Evolutionary conservation across 2,888 invertebrate genomes (phyloP).

Genomic region (Taenaris catops): DNA sequence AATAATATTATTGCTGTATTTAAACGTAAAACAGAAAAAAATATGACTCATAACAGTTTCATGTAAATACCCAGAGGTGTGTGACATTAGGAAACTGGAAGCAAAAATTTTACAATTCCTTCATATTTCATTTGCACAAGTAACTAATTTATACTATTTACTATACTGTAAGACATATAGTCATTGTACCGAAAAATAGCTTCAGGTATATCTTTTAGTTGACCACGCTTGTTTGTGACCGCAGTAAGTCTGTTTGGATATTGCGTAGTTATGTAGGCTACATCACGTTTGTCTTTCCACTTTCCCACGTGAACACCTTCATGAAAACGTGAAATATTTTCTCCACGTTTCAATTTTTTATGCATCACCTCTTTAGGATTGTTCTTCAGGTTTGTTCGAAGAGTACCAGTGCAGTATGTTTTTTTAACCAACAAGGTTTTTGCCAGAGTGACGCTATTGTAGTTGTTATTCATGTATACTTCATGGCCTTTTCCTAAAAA

Average conservation of each 20-base stretch:
- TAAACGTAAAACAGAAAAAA: too few species aligned
- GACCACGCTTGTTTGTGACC: too few species aligned
- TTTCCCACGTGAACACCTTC: constrained; percentile 20
- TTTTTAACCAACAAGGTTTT: constrained; percentile 4
- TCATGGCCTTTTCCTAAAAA: constrained; percentile 1
- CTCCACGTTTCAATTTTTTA: constrained; percentile 6
- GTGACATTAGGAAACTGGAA: too few species aligned
- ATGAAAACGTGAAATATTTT: constrained; percentile 3
- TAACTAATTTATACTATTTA: too few species aligned
- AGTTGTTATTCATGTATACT: constrained; percentile 18
- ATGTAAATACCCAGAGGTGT: too few species aligned
- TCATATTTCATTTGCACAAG: too few species aligned
- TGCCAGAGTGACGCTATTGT: constrained; percentile 7
- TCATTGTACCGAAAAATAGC: too few species aligned
- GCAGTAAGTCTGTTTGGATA: not conserved
- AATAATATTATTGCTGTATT: too few species aligned
- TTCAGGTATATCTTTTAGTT: too few species aligned
- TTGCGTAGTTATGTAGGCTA: constrained; percentile 24
- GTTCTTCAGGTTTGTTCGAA: constrained; percentile 13
- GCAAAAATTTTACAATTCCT: too few species aligned
- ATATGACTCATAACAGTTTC: too few species aligned
- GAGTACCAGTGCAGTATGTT: constrained; percentile 11
- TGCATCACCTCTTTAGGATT: constrained; percentile 9
- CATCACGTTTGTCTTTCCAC: constrained; percentile 20
- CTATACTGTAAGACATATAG: too few species aligned